Conservation (phyloP, 2,888 invertebrate species). For the Willowsia nigromaculata region DNA sequence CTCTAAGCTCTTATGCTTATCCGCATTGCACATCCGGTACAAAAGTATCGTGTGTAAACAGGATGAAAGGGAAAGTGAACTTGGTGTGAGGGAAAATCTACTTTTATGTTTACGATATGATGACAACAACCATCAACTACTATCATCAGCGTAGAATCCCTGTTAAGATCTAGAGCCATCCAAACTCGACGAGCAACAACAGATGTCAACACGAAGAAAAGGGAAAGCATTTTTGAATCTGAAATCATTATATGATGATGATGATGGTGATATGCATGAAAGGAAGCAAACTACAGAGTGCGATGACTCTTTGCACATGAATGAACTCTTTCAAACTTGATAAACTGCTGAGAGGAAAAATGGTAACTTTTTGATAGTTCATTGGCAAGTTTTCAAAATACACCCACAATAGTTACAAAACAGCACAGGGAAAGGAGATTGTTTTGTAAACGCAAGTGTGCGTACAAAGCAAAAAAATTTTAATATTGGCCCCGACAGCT, state of each 20-base stretch:
- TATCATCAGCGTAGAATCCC: neutral
- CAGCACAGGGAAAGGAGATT: neutral
- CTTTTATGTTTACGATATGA: neutral
- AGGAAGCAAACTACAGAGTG: neutral
- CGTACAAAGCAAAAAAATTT: neutral
- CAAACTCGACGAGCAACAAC: slow-evolving; percentile 6
- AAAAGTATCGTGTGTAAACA: no score
- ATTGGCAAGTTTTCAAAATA: slow-evolving; percentile 37
- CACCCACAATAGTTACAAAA: neutral
- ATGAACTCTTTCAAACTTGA: slow-evolving; percentile 9
- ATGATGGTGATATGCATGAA: neutral
- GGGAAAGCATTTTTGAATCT: neutral
- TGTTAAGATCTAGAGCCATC: neutral
- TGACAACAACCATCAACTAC: neutral
- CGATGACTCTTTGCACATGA: slow-evolving; percentile 3
- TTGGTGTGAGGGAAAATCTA: neutral
- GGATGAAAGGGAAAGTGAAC: no score
- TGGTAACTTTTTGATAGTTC: slow-evolving; percentile 22
- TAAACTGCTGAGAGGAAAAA: neutral
- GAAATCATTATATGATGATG: no score
- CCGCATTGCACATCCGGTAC: no score
- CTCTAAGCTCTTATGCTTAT: no score
- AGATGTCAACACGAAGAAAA: slow-evolving; percentile 23
- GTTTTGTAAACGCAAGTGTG: no score
- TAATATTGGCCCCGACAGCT: slow-evolving; percentile 3